A percentile compares a stretch with the other conserved stretches of the same genome.
phyloP scores from a whole-genome alignment of 2,797 vertebrate genomes.

The Liparis tanakae region DNA sequence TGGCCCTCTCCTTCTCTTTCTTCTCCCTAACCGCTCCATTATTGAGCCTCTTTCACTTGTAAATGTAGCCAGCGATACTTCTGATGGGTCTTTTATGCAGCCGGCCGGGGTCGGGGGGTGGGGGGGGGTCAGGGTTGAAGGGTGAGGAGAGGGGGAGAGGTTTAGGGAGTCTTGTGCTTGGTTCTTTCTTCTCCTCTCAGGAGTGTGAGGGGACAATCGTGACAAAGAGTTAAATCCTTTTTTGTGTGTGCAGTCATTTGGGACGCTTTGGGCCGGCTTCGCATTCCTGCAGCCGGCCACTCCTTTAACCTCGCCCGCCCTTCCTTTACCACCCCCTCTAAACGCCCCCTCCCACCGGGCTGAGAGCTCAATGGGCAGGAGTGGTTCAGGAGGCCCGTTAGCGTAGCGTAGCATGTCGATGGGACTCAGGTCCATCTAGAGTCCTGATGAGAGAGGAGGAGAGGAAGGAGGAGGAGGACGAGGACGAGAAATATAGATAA shows the following conservation, averaged over 20 bases:
- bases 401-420: too few relatives aligned
- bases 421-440: too few relatives aligned
- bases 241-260: conserved; percentile 83
- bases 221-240: conserved; percentile 82
- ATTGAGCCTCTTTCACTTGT: conserved; percentile 84
- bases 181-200: conserved; percentile 53
- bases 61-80: conserved; percentile 84
- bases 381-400: too few relatives aligned
- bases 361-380: too few relatives aligned
- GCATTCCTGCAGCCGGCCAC: conserved; percentile 46
- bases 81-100: conserved; percentile 84
- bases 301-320: too few relatives aligned
- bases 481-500: too few relatives aligned
- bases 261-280: conserved; percentile 68
- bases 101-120: conserved; percentile 73
- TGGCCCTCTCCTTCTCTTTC: conserved; percentile 82
- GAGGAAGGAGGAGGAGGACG: too few relatives aligned
- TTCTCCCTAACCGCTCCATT: conserved; percentile 86
- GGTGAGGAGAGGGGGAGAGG: conserved; percentile 22
- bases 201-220: conserved; percentile 71
- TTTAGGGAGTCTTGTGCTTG: conserved; percentile 65
- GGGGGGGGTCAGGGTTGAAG: conserved; percentile 58
- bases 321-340: too few relatives aligned
- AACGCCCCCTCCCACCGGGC: too few relatives aligned
- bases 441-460: too few relatives aligned